Percentiles rank a stretch among this genome's conserved stretches.
phyloP scores from a whole-genome alignment of 2,113 vertebrate genomes.

The Fulica atra region DNA sequence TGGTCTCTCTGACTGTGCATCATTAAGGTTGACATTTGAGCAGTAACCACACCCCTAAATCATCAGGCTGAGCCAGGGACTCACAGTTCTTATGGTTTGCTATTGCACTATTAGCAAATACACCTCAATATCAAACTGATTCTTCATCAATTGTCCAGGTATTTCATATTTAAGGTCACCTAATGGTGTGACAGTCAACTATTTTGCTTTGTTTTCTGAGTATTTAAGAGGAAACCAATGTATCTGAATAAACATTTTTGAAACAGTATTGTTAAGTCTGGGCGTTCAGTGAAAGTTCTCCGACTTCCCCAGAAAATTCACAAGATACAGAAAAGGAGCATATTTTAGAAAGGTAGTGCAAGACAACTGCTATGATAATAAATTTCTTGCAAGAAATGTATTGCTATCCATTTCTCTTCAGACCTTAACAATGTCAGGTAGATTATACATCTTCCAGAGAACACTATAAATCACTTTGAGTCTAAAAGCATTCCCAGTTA shows the following conservation, averaged over 20 bases:
- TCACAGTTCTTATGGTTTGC: background rate
- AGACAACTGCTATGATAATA: background rate
- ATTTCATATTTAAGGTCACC: background rate
- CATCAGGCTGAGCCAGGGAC: background rate
- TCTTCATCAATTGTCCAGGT: background rate
- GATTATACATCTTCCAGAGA: conserved; percentile 25
- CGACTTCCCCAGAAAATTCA: background rate
- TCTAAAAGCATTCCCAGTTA: background rate
- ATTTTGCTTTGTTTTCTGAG: background rate
- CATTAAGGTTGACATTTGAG: background rate
- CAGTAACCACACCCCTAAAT: background rate
- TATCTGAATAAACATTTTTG: background rate
- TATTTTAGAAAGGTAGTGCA: background rate
- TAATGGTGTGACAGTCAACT: background rate
- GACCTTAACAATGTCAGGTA: background rate
- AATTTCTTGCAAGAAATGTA: conserved; percentile 4
- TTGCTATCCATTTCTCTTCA: conserved; percentile 12
- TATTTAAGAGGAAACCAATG: background rate
- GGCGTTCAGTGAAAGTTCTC: background rate
- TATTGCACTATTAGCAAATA: background rate
- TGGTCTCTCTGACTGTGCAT: fast-evolving
- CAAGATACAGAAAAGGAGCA: background rate
- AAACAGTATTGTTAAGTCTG: background rate
- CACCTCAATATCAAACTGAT: background rate
- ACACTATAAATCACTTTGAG: background rate